Evolutionary conservation across 2,888 invertebrate species (phyloP).

Genomic region (Cepaea hortensis): DNA sequence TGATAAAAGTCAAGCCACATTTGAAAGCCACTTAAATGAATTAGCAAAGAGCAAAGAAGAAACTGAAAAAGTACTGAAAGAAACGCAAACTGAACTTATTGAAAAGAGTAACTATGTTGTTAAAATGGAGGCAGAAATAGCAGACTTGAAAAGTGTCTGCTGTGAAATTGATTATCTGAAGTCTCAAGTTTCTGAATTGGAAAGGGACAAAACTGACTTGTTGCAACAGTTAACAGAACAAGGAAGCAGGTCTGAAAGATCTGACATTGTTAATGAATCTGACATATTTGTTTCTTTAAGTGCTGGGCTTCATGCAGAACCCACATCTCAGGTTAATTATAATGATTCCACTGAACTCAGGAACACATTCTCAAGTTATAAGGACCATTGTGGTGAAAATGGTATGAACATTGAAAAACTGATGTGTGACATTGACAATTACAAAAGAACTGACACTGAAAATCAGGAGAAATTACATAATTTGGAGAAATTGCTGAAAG

Average conservation of each 20-base stretch:
- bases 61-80: constrained; percentile 30
- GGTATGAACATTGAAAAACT: constrained; percentile 19
- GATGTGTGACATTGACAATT: constrained; percentile 32
- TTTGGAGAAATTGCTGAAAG: constrained; percentile 39
- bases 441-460: constrained; percentile 18
- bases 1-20: constrained; percentile 32
- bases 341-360: constrained; percentile 7
- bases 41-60: constrained; percentile 54
- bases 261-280: constrained; percentile 30
- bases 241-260: neutral
- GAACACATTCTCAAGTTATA: constrained; percentile 11
- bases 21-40: constrained; percentile 49
- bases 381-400: constrained; percentile 24
- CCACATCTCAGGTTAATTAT: neutral
- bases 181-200: constrained; percentile 8
- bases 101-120: constrained; percentile 55
- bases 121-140: constrained; percentile 50
- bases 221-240: constrained; percentile 1
- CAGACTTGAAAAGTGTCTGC: constrained; percentile 31
- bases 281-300: constrained; percentile 18
- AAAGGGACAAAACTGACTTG: neutral
- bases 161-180: constrained; percentile 13
- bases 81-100: constrained; percentile 44
- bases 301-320: constrained; percentile 29
- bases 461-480: constrained; percentile 38